Percentiles rank a stretch among this genome's conserved stretches.
phyloP scores from a whole-genome alignment of 2,797 vertebrate genomes.

The Spheniscus humboldti region DNA sequence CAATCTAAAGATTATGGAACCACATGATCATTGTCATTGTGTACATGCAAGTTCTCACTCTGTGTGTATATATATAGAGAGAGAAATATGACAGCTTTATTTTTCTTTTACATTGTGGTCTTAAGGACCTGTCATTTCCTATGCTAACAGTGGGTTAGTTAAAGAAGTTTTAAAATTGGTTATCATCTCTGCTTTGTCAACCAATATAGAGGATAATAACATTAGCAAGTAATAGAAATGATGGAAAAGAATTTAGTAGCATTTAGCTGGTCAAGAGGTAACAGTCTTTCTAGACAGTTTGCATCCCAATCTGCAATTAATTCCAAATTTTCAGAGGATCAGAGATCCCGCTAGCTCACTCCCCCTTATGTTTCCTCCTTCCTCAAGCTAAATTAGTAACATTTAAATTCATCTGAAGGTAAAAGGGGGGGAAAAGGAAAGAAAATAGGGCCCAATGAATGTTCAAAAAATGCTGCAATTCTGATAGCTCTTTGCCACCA shows the following conservation, averaged over 20 bases:
- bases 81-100: background rate
- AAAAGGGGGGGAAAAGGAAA: background rate
- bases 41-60: background rate
- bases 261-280: background rate
- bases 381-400: background rate
- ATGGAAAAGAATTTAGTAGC: background rate
- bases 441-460: background rate
- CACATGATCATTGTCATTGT: background rate
- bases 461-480: background rate
- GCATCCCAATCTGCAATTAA: background rate
- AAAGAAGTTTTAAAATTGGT: background rate
- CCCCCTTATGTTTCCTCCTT: background rate
- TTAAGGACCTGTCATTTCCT: background rate
- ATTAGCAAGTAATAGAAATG: background rate
- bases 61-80: background rate
- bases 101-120: background rate
- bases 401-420: background rate
- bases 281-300: background rate
- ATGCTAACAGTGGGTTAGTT: background rate
- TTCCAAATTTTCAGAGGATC: background rate
- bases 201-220: background rate
- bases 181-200: background rate
- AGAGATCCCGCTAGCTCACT: background rate
- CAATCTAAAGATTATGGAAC: background rate
- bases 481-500: background rate